phyloP scores from a whole-genome alignment of 1,140 invertebrate species.

The Nilaparvata lugens region DNA sequence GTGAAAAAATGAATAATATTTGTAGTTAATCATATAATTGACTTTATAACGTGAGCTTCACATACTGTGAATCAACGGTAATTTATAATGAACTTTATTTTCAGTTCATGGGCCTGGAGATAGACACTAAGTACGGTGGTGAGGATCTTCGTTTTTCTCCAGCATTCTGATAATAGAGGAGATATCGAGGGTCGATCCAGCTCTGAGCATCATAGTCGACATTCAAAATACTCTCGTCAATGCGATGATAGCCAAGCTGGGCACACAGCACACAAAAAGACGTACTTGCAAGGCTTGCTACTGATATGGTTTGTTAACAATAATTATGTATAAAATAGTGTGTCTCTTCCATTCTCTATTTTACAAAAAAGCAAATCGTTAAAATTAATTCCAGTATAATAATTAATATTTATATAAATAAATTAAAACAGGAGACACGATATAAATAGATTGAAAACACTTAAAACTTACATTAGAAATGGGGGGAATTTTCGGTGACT shows the following conservation, averaged over 20 bases:
- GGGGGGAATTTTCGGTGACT: too few relatives aligned
- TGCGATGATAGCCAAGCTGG: slow-evolving; percentile 75
- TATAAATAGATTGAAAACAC: too few relatives aligned
- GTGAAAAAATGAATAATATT: not conserved
- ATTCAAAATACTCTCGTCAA: slow-evolving; percentile 93
- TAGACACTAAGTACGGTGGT: slow-evolving; percentile 78
- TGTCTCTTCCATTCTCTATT: too few relatives aligned
- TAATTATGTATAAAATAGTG: too few relatives aligned
- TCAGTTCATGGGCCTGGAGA: slow-evolving; percentile 82
- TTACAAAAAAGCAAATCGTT: too few relatives aligned
- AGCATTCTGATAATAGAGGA: slow-evolving; percentile 88
- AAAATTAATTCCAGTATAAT: too few relatives aligned
- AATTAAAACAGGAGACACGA: too few relatives aligned
- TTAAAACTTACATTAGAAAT: too few relatives aligned
- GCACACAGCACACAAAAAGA: slow-evolving; percentile 71
- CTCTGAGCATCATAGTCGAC: slow-evolving; percentile 78
- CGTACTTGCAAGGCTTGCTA: slow-evolving; percentile 74
- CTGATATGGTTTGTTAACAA: slow-evolving; percentile 48
- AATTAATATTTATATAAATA: too few relatives aligned
- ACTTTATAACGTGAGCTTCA: not conserved
- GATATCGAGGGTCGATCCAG: slow-evolving; percentile 86
- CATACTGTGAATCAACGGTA: not conserved
- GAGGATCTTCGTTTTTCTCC: slow-evolving; percentile 80
- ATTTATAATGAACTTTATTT: slow-evolving; percentile 10
- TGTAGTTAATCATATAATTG: too few relatives aligned